Evolutionary conservation across 1,140 invertebrate species (phyloP), one percentile per base, ranked within the genome.

Genomic region (Tetranychus cinnabarinus): DNA sequence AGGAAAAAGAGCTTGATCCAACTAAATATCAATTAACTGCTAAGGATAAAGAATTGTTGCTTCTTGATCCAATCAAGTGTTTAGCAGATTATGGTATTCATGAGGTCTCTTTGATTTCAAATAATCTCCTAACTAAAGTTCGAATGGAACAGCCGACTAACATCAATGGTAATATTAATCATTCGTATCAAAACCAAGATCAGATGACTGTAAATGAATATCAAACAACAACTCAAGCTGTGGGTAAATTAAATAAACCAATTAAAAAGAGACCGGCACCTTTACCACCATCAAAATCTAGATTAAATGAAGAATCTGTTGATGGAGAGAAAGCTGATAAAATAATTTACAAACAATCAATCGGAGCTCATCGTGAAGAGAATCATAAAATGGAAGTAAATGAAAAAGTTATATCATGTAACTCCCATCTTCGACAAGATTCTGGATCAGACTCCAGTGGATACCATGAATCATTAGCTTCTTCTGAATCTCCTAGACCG

Each of bases 1-100:
- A 77, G n/a, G 85, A 88, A 67, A 87, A 86, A 70, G 79, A 81
- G 70, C 71, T 88, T 61, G 83, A 87, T 69, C 73, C 77, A 13
- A 69, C 75, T 34, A 82, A 82, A 68, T 86, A 87, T 70, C 82
- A 84, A 69, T 79, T 90, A 4, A 63, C 65, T 37, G 23, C 60
- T 2, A 58, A 39, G 10, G n/a, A 47, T 15, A 61, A 59, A 23
- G 42, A 58, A 2, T 55, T 62, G n/a, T 42, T 45, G 33, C 37
- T 67, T 34, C 35, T 68, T n/a, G 67, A 68, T 42, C 36, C 64
- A 3, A 61, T 65, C n/a, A 58, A 61, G 23, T 62, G 64, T 13
- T 56, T 67, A 12, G 60, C 65, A 39, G 56, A 60, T 33, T 68
- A 66, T 59, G 61, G 56, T 35, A 56, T 64, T 12, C 63, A 64